Conservation (phyloP, 2,797 vertebrate species). For the Adrianichthys oophorus region DNA sequence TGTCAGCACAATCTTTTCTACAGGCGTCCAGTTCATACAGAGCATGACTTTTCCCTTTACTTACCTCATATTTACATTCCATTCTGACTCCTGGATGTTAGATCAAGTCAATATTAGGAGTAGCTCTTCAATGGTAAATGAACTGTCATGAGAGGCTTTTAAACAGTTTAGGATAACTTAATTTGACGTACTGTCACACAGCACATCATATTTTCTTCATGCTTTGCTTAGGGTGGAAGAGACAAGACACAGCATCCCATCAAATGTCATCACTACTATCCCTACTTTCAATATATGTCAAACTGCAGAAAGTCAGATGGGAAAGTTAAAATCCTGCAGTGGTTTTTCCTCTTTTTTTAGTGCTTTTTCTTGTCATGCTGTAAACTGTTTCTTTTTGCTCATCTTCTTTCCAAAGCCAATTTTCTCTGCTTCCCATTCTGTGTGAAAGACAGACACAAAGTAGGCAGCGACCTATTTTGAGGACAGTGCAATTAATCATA, state of each 20-base stretch:
- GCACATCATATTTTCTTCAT: slow-evolving; percentile 18
- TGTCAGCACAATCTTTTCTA: slow-evolving; percentile 46
- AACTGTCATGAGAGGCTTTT: slow-evolving; percentile 45
- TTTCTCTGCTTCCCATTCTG: slow-evolving; percentile 17
- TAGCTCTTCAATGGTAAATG: slow-evolving; percentile 38
- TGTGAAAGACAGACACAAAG: slow-evolving; percentile 35
- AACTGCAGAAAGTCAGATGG: slow-evolving; percentile 17
- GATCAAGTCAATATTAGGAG: slow-evolving; percentile 26
- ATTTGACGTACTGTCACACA: slow-evolving; percentile 39
- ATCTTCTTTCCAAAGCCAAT: slow-evolving; percentile 1
- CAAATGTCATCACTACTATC: slow-evolving; percentile 4
- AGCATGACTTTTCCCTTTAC: slow-evolving; percentile 26
- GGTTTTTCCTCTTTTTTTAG: slow-evolving; percentile 3
- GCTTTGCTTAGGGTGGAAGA: slow-evolving; percentile 4
- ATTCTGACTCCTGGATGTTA: slow-evolving; percentile 34
- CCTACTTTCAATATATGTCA: slow-evolving; percentile 12
- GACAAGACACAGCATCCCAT: neutral
- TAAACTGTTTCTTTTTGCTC: neutral
- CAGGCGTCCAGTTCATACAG: slow-evolving; percentile 32
- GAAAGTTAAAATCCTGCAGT: slow-evolving; percentile 11
- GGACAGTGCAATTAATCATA: slow-evolving; percentile 78
- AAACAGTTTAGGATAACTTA: slow-evolving; percentile 41
- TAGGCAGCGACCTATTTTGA: slow-evolving; percentile 71
- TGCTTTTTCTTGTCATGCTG: neutral
- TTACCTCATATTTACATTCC: slow-evolving; percentile 39